Evolutionary conservation across 2,797 vertebrate genomes (phyloP), one percentile per base, ranked within the genome.

Genomic region (Micrastur ruficollis): DNA sequence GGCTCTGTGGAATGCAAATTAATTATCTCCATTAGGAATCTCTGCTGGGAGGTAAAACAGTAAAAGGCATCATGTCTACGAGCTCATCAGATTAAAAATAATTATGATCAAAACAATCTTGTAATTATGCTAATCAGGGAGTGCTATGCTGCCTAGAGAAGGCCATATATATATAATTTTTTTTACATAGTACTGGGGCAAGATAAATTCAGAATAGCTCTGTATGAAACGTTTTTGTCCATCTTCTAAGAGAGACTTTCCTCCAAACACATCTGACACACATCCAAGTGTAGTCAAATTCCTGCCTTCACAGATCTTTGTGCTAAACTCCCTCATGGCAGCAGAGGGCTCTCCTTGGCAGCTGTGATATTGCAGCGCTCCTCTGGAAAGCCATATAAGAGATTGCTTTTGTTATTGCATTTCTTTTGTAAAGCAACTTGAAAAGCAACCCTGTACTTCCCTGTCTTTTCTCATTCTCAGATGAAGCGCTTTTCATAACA

Each of bases 341-440:
- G 95, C 86, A 97, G 93, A 96, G 92, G 95, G 92, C 92, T 95
- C 96, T 93, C 93, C 84, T 34, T 81, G 90, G 94, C 92, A 97
- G 86, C 88, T 11, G 23, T 7, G 49, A 16, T 36, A 80, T 22
- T 1, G 2, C 21, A 12, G 12, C 14, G 56, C 71, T 78, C 46
- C 56, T 34, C 52, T 9, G 42, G 29, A 67, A 76, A 82, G 56
- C 16, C 52, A 3, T 53, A 3, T 1, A 15, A 1, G 26, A 50
- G 49, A 53, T 8, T 0, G 1, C 4, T 50, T 23, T 42, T 88
- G 42, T 19, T 12, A 18, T 42, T 4, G n/a, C 29, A 3, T 8
- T 18, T 42, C 49, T 50, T 62, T 32, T 19, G 31, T 11, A 73
- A 53, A 23, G 67, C 56, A 44, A 9, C 9, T 13, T 17, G 31